phyloP scores from a whole-genome alignment of 2,113 vertebrate species.

The Rhizomys pruinosus region DNA sequence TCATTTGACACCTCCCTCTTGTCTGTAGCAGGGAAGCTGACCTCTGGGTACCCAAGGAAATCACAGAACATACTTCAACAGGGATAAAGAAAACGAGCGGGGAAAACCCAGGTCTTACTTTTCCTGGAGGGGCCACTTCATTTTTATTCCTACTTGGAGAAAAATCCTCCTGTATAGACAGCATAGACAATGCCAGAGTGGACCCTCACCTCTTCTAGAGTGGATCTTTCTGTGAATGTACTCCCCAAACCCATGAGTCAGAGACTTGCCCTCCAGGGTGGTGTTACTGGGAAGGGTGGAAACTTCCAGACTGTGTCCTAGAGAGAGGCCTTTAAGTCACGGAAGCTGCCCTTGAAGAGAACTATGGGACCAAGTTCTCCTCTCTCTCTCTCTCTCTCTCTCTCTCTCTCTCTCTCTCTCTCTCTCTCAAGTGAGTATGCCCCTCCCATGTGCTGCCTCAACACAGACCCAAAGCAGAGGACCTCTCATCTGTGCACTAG shows the following conservation, averaged over 20 bases:
- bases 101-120: neutral
- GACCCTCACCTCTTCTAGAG: neutral
- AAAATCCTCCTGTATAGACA: neutral
- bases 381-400: too few relatives aligned
- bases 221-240: neutral
- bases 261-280: neutral
- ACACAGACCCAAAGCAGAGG: too few relatives aligned
- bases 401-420: too few relatives aligned
- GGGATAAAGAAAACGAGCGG: neutral
- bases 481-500: too few relatives aligned
- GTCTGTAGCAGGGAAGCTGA: neutral
- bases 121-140: neutral
- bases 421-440: too few relatives aligned
- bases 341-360: neutral
- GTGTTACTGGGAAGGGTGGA: neutral
- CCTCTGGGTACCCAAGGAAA: neutral
- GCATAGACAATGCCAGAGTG: neutral
- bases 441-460: too few relatives aligned
- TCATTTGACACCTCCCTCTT: neutral
- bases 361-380: neutral
- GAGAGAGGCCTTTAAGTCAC: neutral
- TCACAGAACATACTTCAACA: neutral
- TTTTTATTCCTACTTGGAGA: neutral
- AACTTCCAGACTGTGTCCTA: neutral
- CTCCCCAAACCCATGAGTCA: neutral